Conservation (phyloP, 2,113 vertebrate genomes). For the Aix galericulata region DNA sequence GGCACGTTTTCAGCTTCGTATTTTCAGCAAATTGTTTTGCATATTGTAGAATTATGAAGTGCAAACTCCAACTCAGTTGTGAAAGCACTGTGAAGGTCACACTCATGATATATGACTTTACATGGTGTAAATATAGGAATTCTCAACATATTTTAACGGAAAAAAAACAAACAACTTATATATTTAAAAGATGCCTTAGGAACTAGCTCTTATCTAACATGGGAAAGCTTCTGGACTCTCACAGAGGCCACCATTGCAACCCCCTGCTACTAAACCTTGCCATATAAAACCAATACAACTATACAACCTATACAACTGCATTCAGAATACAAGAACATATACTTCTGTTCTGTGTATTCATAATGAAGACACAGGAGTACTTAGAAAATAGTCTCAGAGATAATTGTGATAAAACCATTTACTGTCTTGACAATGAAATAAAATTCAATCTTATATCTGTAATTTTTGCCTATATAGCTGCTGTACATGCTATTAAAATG, state of each 20-base stretch:
- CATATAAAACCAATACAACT: background rate
- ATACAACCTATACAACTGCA: too few relatives aligned
- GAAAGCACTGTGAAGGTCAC: background rate
- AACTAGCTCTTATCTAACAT: background rate
- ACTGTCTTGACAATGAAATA: background rate
- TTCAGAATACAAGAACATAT: background rate
- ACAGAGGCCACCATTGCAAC: background rate
- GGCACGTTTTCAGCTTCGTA: background rate
- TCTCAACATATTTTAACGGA: background rate
- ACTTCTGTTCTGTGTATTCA: background rate
- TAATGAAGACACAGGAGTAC: background rate
- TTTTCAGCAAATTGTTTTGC: background rate
- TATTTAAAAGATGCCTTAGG: background rate
- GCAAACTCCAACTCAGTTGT: background rate
- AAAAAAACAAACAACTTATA: background rate
- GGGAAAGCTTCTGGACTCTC: background rate
- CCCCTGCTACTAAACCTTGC: background rate
- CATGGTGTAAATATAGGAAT: background rate
- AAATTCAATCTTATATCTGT: background rate
- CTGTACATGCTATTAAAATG: background rate
- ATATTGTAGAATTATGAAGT: background rate
- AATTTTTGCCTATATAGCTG: background rate
- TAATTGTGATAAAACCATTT: background rate
- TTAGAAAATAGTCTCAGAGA: background rate
- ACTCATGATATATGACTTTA: background rate